Percentiles rank a stretch among this genome's conserved stretches.
phyloP scores from a whole-genome alignment of 2,888 invertebrate species.

The Dasypolia templi region DNA sequence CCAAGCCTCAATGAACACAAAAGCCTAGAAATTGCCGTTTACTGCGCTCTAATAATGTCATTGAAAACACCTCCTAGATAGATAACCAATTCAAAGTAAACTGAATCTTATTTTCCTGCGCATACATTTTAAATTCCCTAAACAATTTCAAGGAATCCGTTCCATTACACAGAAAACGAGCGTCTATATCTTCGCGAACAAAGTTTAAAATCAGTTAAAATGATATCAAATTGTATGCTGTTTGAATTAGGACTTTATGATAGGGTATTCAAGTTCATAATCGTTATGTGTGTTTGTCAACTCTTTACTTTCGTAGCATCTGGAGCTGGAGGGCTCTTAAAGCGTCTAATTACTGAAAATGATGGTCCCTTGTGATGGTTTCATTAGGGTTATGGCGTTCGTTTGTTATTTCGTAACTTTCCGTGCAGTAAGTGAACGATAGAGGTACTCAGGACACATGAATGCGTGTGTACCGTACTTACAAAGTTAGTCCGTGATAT shows the following conservation, averaged over 20 bases:
- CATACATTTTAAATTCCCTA: constrained; percentile 48
- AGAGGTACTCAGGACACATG: background rate
- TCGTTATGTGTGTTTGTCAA: constrained; percentile 21
- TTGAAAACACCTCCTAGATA: constrained; percentile 63
- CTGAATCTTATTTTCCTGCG: constrained; percentile 35
- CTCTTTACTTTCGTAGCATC: constrained; percentile 63
- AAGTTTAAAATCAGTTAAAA: constrained; percentile 65
- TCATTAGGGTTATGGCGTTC: constrained; percentile 56
- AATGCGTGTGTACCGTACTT: constrained; percentile 12
- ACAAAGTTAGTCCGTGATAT: background rate
- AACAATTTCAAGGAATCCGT: constrained; percentile 39
- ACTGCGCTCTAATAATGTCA: constrained; percentile 64
- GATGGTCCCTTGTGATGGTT: constrained; percentile 70
- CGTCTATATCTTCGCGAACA: constrained; percentile 54
- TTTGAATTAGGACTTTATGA: constrained; percentile 56
- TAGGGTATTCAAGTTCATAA: constrained; percentile 42
- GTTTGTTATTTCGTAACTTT: constrained; percentile 46
- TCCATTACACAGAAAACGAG: constrained; percentile 60
- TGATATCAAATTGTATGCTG: constrained; percentile 25
- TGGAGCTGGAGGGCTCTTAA: constrained; percentile 65
- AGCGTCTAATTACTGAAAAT: constrained; percentile 76
- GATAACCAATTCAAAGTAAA: constrained; percentile 53
- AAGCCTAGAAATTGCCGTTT: constrained; percentile 66
- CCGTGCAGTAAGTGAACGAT: background rate
- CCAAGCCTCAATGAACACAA: constrained; percentile 65